These are phyloP conservation scores for Knipowitschia caucasica DNA, from an alignment of 2,797 vertebrate species.

Conservation along the genomic window DNA sequence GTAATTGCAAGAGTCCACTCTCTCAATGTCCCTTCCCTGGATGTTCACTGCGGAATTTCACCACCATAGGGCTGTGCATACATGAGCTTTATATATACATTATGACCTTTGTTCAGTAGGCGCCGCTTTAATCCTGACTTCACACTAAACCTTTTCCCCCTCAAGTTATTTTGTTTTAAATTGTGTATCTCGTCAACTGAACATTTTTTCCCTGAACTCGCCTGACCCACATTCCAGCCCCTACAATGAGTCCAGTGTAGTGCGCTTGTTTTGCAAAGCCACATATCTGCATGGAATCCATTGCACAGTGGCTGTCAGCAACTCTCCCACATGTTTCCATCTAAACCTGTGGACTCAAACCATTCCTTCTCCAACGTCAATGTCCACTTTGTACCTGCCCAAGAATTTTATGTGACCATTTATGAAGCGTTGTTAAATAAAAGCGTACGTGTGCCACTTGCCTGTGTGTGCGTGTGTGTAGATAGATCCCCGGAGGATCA, in stretches of 20 bases:
- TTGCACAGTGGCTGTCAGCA: background rate
- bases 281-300: conserved; percentile 5
- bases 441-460: conserved; percentile 30
- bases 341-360: conserved; percentile 3
- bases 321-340: background rate
- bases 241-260: background rate
- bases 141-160: too few species aligned
- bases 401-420: conserved; percentile 94
- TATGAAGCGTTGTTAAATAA: conserved; percentile 97
- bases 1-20: too few species aligned
- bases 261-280: conserved; percentile 9
- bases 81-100: too few species aligned
- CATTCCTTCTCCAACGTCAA: conserved; percentile 48
- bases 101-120: too few species aligned
- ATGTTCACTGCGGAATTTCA: too few species aligned
- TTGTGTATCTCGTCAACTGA: too few species aligned
- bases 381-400: conserved; percentile 84
- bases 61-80: too few species aligned
- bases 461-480: background rate
- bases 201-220: too few species aligned
- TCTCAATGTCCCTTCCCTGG: too few species aligned
- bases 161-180: too few species aligned
- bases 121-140: too few species aligned
- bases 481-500: too few species aligned
- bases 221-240: background rate